phyloP scores from a whole-genome alignment of 2,113 vertebrate genomes.

The Perca fluviatilis region DNA sequence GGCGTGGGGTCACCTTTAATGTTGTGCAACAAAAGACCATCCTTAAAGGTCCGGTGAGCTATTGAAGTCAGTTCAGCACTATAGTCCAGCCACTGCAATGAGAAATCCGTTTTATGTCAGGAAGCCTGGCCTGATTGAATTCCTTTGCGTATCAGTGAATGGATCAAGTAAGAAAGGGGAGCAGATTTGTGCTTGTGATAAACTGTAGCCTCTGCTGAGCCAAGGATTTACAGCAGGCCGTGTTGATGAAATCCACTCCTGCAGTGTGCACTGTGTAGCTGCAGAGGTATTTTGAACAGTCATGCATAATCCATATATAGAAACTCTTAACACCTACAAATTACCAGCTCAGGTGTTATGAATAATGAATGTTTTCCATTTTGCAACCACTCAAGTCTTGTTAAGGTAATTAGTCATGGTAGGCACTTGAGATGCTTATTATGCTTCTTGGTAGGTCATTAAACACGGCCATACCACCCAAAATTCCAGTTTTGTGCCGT shows the following conservation, averaged over 20 bases:
- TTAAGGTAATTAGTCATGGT: slow-evolving; percentile 47
- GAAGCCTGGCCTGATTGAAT: slow-evolving; percentile 85
- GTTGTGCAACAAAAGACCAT: slow-evolving; percentile 80
- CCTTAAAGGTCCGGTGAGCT: slow-evolving; percentile 74
- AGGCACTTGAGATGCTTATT: slow-evolving; percentile 27
- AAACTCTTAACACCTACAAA: slow-evolving; percentile 46
- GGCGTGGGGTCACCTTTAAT: slow-evolving; percentile 82
- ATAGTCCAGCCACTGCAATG: slow-evolving; percentile 59
- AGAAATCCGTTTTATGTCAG: slow-evolving; percentile 83
- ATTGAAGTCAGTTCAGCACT: slow-evolving; percentile 79
- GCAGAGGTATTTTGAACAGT: slow-evolving; percentile 59
- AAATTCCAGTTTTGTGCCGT: neutral
- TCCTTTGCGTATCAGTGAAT: slow-evolving; percentile 84
- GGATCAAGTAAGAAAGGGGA: slow-evolving; percentile 83
- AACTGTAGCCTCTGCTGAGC: slow-evolving; percentile 82
- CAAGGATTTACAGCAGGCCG: slow-evolving; percentile 77
- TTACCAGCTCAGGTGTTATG: slow-evolving; percentile 47
- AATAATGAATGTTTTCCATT: slow-evolving; percentile 51
- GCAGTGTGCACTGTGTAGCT: slow-evolving; percentile 50
- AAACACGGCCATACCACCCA: neutral
- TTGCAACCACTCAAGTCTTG: slow-evolving; percentile 40
- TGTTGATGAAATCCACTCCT: slow-evolving; percentile 81
- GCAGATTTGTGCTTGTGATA: slow-evolving; percentile 83
- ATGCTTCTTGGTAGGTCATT: slow-evolving; percentile 11
- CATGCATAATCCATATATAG: slow-evolving; percentile 59